Percentiles rank a stretch among this genome's conserved stretches.
These are phyloP conservation scores for Eupithecia subumbrata DNA, from an alignment of 2,888 invertebrate genomes.

Conservation along the genomic window DNA sequence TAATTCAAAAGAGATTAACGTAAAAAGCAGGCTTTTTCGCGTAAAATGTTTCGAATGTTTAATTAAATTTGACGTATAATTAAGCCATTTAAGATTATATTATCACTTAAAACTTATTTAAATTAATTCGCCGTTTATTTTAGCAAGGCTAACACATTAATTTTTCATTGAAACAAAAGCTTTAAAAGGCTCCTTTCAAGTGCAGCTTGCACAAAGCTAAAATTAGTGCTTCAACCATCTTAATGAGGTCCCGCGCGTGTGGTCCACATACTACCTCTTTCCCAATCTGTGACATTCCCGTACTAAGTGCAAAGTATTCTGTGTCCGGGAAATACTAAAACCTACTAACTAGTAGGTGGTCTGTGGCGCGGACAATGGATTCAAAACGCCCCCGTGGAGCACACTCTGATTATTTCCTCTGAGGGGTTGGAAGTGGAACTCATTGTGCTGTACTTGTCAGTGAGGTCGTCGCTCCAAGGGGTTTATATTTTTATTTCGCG, in stretches of 20 bases:
- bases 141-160: background rate
- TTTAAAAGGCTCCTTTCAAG: constrained; percentile 14
- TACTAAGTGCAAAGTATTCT: background rate
- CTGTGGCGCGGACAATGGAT: constrained; percentile 55
- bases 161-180: background rate
- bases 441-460: constrained; percentile 63
- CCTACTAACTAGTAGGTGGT: constrained; percentile 10
- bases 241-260: constrained; percentile 61
- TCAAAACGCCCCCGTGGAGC: constrained; percentile 57
- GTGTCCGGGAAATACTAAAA: constrained; percentile 25
- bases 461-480: constrained; percentile 59
- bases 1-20: constrained; percentile 48
- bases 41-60: constrained; percentile 17
- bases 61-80: constrained; percentile 3
- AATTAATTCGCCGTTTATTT: background rate
- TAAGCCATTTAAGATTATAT: background rate
- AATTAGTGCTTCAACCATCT: constrained; percentile 58
- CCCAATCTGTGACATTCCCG: constrained; percentile 8
- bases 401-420: constrained; percentile 71
- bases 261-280: constrained; percentile 44
- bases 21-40: constrained; percentile 18
- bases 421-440: constrained; percentile 59
- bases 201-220: constrained; percentile 51
- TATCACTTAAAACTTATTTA: background rate
- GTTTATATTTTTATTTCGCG: constrained; percentile 29